A percentile compares a stretch with the other conserved stretches of the same genome.
Evolutionary conservation across 2,113 vertebrate genomes (phyloP).

Genomic region (Vidua macroura): DNA sequence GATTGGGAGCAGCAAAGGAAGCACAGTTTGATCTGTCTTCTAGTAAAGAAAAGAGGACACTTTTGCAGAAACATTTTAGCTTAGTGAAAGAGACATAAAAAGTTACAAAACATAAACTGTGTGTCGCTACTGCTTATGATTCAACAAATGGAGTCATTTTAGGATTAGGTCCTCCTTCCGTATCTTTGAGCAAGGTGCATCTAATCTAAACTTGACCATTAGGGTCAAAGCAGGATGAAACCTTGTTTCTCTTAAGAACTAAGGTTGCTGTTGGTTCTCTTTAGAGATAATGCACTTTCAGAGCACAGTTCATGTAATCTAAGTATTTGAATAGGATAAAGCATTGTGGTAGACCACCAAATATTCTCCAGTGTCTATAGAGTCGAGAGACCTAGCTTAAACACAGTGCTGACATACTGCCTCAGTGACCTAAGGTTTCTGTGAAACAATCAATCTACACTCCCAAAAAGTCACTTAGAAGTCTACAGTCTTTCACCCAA

Average conservation of each 20-base stretch:
- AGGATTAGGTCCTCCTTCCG: background rate
- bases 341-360: background rate
- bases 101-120: background rate
- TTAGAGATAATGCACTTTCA: background rate
- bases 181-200: background rate
- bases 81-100: background rate
- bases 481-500: background rate
- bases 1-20: background rate
- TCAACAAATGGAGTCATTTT: background rate
- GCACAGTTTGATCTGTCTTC: background rate
- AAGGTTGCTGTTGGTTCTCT: background rate
- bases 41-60: background rate
- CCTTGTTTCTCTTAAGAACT: background rate
- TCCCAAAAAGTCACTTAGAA: background rate
- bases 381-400: background rate
- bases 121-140: background rate
- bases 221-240: background rate
- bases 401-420: background rate
- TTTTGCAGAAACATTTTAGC: background rate
- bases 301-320: background rate
- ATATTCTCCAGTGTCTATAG: background rate
- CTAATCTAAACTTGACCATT: background rate
- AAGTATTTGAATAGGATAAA: background rate
- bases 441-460: background rate
- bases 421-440: background rate